Evolutionary conservation across 2,113 vertebrate species (phyloP), one percentile per base, ranked within the genome.

Genomic region (Himantopus leucocephalus): DNA sequence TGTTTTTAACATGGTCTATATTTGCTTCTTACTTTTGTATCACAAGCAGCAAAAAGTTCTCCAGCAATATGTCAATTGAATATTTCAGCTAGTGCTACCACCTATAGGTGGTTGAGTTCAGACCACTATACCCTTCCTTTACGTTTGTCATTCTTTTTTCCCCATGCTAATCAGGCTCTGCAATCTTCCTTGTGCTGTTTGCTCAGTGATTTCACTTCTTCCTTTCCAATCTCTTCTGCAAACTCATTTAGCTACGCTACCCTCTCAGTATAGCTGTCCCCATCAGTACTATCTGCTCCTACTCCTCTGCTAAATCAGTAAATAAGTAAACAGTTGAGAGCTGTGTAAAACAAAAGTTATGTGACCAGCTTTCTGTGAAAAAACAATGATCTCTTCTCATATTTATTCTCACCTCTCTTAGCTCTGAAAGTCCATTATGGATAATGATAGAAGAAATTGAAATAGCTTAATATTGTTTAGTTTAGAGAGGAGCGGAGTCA

Each of bases 371-470:
- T 82, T 91, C 89, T 82, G 29, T 76, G 68, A 55, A 90, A 87
- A 87, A 75, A 21, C 14, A 60, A 56, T n/a, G n/a, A 81, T 94
- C 48, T 82, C 27, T 66, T 90, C 58, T 94, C 64, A 35, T 95
- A 72, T 91, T 94, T 91, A 82, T 84, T 91, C 50, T 92, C 80
- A 91, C 80, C 67, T 94, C 73, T 91, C 77, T 74, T 71, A 58
- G 66, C 53, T 89, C 71, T 87, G 74, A 62, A 89, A 94, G 84
- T 83, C 94, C 74, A 90, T 96, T 97, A 95, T 50, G 53, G 77
- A 76, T 95, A 97, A 96, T 92, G 94, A 92, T 34, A 82, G 84
- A 92, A 94, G 73, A 92, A 85, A 95, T 50, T 87, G 94, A 95
- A 95, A 96, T 91, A 95, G 86, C 63, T 92, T 92, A 85, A 82